These are phyloP conservation scores for Tyrophagus putrescentiae DNA, from an alignment of 1,140 invertebrate genomes.

Conservation along the genomic window DNA sequence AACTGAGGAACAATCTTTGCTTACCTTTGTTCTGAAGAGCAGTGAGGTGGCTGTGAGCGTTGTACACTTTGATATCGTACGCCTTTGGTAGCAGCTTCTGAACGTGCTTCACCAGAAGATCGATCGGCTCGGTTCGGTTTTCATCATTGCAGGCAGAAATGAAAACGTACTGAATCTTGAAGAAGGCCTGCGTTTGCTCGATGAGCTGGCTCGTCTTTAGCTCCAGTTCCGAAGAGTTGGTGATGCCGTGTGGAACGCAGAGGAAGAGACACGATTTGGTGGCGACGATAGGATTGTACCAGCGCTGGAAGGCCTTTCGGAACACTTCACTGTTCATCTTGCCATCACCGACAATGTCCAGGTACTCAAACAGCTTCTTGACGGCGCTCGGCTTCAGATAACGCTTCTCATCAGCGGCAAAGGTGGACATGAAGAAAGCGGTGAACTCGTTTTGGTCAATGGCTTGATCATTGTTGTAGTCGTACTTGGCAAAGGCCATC, in stretches of 20 bases:
- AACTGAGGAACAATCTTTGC: no score
- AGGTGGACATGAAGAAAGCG: background rate
- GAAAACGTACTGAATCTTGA: no score
- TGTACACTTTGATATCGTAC: no score
- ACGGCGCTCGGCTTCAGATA: background rate
- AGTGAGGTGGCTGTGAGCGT: no score
- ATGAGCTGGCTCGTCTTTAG: no score
- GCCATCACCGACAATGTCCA: background rate
- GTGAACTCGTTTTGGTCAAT: background rate
- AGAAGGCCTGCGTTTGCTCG: no score
- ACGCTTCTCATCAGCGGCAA: background rate
- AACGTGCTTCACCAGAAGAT: no score
- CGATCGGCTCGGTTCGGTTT: no score
- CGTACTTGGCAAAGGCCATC: background rate
- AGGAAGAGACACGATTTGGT: background rate
- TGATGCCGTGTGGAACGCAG: background rate
- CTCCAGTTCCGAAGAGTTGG: no score
- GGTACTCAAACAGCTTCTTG: background rate
- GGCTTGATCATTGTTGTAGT: background rate
- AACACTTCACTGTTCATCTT: background rate
- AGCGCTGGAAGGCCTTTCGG: background rate
- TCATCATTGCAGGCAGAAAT: no score
- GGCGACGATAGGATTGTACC: background rate
- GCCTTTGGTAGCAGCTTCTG: no score
- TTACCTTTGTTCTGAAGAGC: no score